Percentiles rank a stretch among this genome's conserved stretches.
Evolutionary conservation across 2,797 vertebrate species (phyloP).

Genomic region (Anolis apletophallus): DNA sequence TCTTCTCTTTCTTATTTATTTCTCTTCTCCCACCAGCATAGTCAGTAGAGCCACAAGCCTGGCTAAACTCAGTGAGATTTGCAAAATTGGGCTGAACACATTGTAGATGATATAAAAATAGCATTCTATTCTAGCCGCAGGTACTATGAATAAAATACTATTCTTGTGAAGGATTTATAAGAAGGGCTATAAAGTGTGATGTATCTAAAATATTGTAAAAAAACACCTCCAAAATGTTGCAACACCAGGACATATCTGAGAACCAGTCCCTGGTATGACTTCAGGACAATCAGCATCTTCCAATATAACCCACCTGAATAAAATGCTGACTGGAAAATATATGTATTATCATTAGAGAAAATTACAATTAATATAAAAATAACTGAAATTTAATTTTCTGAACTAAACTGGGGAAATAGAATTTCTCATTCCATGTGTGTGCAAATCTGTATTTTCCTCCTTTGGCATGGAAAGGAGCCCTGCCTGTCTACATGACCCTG

Average conservation of each 20-base stretch:
- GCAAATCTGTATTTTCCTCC: conserved; percentile 13
- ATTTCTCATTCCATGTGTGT: neutral
- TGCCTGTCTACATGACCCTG: conserved; percentile 7
- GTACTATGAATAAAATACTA: neutral
- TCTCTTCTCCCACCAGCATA: no score
- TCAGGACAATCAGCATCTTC: neutral
- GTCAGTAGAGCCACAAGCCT: neutral
- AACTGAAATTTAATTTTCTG: neutral
- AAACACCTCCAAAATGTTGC: neutral
- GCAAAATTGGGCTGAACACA: neutral
- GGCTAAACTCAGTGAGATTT: neutral
- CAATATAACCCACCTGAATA: neutral
- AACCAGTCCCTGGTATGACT: neutral
- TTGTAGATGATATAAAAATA: neutral
- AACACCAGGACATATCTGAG: neutral
- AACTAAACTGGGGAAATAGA: neutral
- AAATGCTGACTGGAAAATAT: neutral
- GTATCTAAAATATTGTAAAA: neutral
- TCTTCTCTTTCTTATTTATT: no score
- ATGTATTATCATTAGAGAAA: neutral
- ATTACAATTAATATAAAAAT: neutral
- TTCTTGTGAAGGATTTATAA: neutral
- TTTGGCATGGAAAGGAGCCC: neutral
- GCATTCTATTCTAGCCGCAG: neutral
- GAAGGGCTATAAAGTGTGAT: neutral